phyloP scores from a whole-genome alignment of 2,888 invertebrate genomes.

The Zelleria hepariella region DNA sequence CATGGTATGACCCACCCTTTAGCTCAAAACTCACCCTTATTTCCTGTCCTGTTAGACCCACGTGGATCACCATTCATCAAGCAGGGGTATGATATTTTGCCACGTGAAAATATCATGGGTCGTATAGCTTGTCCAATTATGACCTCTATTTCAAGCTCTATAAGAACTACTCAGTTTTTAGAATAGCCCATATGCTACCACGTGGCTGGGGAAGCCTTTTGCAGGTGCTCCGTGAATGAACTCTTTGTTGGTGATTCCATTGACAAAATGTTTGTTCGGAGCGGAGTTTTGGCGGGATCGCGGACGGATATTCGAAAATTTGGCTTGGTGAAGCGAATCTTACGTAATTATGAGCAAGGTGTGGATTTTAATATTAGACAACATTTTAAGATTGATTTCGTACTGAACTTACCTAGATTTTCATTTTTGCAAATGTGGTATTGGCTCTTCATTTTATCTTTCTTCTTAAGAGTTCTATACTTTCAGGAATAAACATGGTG shows the following conservation, averaged over 20 bases:
- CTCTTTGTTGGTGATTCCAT: conserved; percentile 54
- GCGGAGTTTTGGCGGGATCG: conserved; percentile 51
- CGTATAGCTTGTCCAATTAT: not conserved
- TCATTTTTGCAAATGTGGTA: too few species aligned
- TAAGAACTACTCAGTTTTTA: not conserved
- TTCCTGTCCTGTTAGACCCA: not conserved
- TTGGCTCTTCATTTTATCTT: too few species aligned
- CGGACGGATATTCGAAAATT: conserved; percentile 34
- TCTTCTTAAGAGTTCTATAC: too few species aligned
- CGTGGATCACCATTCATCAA: not conserved
- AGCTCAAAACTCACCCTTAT: not conserved
- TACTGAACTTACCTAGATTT: too few species aligned
- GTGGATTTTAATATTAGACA: too few species aligned
- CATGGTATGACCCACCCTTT: not conserved
- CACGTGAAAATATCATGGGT: not conserved
- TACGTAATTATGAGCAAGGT: too few species aligned
- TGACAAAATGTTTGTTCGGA: conserved; percentile 57
- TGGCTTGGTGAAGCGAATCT: too few species aligned
- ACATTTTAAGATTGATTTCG: too few species aligned
- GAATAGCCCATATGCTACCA: conserved; percentile 44
- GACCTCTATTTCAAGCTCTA: not conserved
- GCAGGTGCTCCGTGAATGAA: conserved; percentile 62
- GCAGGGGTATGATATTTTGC: not conserved
- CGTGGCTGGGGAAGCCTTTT: conserved; percentile 60
- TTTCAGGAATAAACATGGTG: too few species aligned